Base-by-base conservation (phyloP, 1,140 invertebrate species). In the Zaprionus africanus region DNA sequence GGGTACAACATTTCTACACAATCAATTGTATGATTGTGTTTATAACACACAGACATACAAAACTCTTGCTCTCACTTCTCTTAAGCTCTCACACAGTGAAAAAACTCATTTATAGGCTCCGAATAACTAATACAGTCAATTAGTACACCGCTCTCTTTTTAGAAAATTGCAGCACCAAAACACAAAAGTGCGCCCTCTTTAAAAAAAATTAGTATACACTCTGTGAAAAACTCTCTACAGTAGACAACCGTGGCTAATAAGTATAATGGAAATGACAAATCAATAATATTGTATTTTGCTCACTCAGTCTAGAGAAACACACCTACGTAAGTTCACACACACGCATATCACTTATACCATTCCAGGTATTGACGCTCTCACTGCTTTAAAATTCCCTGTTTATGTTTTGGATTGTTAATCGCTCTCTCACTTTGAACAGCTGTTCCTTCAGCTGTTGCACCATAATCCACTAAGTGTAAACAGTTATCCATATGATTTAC, bases 321-420 rank as follows among this genome's bases (percentile, higher is more conserved):
- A 49, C 17, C 6, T 19, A 49, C 17, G 22, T 49, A 22, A 17
- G 17, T 43, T 6, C 38, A 41, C 38, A 41, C 38, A 17, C 4
- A 2, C 2, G 41, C n/a, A 0, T 15, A 12, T 49, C 5, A 51
- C 46, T n/a, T 22, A 51, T 13, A 62, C 46, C 31, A 31, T 53
- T 15, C 24, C 4, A 54, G 26, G 22, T 22, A 36, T 53, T 38
- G 4, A 0, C 26, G 15, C 34, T 31, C 61, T 62, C 60, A 34
- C 12, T 51, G n/a, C 17, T 46, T 38, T n/a, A 4, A 0, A 43
- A n/a, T 17, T 46, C 53, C 34, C 64, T 66, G 36, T 66, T 43
- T 57, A 66, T 53, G 5, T 66, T 66, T 62, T 15, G 41, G 31
- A 43, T n/a, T n/a, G 0, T 43, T 15, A 6, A 6, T n/a, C 0